Base-by-base conservation (phyloP, 2,888 invertebrate genomes). In the Hanleya hanleyi region DNA sequence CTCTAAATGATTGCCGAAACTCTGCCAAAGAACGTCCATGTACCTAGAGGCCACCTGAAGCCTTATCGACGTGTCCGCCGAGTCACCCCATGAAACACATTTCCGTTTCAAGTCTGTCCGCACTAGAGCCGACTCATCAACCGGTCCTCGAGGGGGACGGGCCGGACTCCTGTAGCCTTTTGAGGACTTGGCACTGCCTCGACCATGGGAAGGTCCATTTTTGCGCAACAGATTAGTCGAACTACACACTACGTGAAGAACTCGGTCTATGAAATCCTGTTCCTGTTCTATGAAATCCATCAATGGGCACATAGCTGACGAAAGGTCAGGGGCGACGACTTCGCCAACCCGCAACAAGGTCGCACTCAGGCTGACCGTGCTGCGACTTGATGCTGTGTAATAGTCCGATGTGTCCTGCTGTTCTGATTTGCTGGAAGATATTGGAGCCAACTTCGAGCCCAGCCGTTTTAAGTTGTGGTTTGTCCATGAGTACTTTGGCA, bases 11-110 rank as follows among this genome's bases (percentile, higher is more conserved):
- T 78, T 77, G 18, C 86, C 87, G 73, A 88, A 86, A 70, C 83
- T 81, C 68, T 81, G 82, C 89, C 89, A 89, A 73, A 89, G 76
- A 47, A 82, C 76, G 61, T 88, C 87, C 82, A 88, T 82, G 81
- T 89, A 89, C 1, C 82, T 81, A 35, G 81, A 76, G 33, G 82
- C 78, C 22, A 89, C 81, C 71, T 87, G 86, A 51, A 81, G 79
- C 35, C 85, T 83, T 32, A 88, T 84, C 12, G 86, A 83, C 37
- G 81, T 81, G 67, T 89, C 87, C 12, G 83, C 87, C 41, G 87
- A 84, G 73, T 90, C 90, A 3, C 88, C 87, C 90, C 90, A 90
- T 3, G 89, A 88, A 22, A 90, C 90, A 37, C 87, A 85, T 70
- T 89, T 89, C 15, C 87, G 78, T 61, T 86, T 82, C 0, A 87